Conservation (phyloP, 2,797 vertebrate species). For the Periparus ater region DNA sequence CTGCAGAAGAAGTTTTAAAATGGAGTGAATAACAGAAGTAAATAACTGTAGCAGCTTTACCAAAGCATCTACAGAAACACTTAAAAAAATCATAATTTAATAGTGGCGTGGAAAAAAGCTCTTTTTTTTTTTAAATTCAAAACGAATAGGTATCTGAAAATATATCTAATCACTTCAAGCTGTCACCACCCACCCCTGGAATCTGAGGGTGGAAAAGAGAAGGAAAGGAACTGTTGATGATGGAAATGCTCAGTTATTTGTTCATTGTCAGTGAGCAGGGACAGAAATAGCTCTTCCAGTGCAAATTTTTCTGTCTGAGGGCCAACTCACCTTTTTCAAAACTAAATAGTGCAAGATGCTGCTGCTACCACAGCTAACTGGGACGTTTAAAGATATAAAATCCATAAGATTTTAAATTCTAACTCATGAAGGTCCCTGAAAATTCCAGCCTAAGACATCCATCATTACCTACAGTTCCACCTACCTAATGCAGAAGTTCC, state of each 20-base stretch:
- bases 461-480: background rate
- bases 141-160: conserved; percentile 56
- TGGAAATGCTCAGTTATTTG: conserved; percentile 33
- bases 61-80: conserved; percentile 1
- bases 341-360: background rate
- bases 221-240: conserved; percentile 39
- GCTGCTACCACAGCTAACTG: background rate
- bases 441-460: background rate
- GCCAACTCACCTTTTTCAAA: background rate
- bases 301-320: background rate
- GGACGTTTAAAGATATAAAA: background rate
- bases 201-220: conserved; percentile 43
- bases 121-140: background rate
- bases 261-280: conserved; percentile 44
- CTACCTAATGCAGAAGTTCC: background rate
- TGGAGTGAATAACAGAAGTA: background rate
- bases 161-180: conserved; percentile 33
- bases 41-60: background rate
- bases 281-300: conserved; percentile 30
- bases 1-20: background rate
- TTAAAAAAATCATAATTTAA: background rate
- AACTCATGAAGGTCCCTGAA: background rate
- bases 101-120: background rate
- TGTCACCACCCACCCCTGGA: conserved; percentile 65
- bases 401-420: background rate